A percentile compares a stretch with the other conserved stretches of the same genome.
Evolutionary conservation across 2,888 invertebrate species (phyloP).

Genomic region (Seira musarum): DNA sequence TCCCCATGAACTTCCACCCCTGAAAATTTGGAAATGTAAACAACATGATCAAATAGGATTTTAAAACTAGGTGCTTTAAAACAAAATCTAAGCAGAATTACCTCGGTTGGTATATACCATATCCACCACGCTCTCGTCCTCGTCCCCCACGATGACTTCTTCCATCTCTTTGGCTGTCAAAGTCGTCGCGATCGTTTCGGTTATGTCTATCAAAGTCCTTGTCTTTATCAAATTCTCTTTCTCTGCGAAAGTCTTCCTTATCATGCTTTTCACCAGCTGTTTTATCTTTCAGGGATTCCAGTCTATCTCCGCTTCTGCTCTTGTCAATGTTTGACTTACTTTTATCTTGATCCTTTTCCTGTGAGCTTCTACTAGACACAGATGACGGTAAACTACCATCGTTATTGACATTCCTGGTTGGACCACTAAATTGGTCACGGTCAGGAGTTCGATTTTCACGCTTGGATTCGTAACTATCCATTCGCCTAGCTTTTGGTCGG

Average conservation of each 20-base stretch:
- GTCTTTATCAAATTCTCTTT: conserved; percentile 40
- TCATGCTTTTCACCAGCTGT: conserved; percentile 27
- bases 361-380: conserved; percentile 28
- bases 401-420: conserved; percentile 13
- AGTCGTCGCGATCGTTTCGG: conserved; percentile 28
- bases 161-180: conserved; percentile 33
- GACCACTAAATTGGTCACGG: conserved; percentile 38
- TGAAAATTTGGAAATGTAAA: not conserved
- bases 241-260: conserved; percentile 37
- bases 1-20: conserved; percentile 48
- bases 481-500: conserved; percentile 44
- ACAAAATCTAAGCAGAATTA: too few relatives aligned
- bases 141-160: conserved; percentile 37
- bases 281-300: conserved; percentile 40
- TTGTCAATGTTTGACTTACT: conserved; percentile 40
- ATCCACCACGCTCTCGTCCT: conserved; percentile 59
- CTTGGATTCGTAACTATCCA: conserved; percentile 51
- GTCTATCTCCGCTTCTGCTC: conserved; percentile 40
- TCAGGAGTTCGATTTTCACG: conserved; percentile 57
- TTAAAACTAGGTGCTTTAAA: too few relatives aligned
- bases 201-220: conserved; percentile 39
- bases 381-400: conserved; percentile 12
- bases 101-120: conserved; percentile 62
- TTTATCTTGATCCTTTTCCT: conserved; percentile 41
- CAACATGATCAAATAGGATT: not conserved